These are phyloP conservation scores for Saxidomus purpurata DNA, from an alignment of 1,140 invertebrate genomes.

Conservation along the genomic window DNA sequence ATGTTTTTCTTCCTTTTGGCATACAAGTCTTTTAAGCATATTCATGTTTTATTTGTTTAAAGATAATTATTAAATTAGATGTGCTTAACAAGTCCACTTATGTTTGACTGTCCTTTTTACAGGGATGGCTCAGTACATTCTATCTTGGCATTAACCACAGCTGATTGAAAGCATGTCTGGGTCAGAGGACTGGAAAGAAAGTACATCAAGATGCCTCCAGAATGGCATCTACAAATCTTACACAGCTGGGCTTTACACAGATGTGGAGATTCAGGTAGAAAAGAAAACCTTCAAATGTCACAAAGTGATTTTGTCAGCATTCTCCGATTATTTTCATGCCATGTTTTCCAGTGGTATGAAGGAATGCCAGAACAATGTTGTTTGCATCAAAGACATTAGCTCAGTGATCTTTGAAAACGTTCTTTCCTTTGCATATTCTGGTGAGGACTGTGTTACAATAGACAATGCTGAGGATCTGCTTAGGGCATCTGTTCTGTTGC, in stretches of 20 bases:
- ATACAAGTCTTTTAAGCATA: no score
- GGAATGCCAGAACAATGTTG: constrained; percentile 75
- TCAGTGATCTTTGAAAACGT: constrained; percentile 73
- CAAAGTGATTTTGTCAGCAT: constrained; percentile 73
- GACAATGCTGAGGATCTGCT: constrained; percentile 74
- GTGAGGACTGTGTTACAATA: constrained; percentile 72
- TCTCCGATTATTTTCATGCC: constrained; percentile 75
- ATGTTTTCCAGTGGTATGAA: constrained; percentile 80
- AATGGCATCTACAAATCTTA: constrained; percentile 62
- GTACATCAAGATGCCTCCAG: constrained; percentile 60
- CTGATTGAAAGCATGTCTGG: neutral
- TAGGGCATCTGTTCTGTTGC: constrained; percentile 72
- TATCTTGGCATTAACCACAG: neutral
- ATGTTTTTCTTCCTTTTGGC: no score
- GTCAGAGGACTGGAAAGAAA: constrained; percentile 57
- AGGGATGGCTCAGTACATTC: neutral
- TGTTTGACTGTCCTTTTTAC: no score
- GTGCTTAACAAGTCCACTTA: no score
- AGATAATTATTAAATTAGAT: no score
- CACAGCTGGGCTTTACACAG: constrained; percentile 68
- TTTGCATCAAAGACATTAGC: constrained; percentile 76
- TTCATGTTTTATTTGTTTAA: no score
- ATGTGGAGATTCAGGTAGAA: constrained; percentile 73
- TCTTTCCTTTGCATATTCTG: constrained; percentile 75
- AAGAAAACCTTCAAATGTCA: constrained; percentile 74